Evolutionary conservation across 2,113 vertebrate genomes (phyloP).

Genomic region (Trichechus manatus): DNA sequence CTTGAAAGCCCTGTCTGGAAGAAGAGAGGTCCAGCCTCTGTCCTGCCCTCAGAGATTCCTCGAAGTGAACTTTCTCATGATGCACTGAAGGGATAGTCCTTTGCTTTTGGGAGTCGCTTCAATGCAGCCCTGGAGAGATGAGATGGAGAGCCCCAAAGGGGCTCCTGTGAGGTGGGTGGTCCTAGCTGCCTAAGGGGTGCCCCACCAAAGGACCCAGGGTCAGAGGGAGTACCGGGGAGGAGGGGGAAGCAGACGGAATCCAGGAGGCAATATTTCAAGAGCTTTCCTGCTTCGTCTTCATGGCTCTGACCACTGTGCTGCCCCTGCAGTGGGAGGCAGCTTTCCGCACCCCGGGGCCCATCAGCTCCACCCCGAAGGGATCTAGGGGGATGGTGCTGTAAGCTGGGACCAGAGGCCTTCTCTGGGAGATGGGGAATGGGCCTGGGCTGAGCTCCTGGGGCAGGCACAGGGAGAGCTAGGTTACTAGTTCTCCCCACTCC

Average conservation of each 20-base stretch:
- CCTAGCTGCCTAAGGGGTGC: background rate
- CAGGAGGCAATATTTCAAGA: background rate
- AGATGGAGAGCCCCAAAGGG: background rate
- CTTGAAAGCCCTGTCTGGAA: background rate
- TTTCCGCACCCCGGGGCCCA: too few relatives aligned
- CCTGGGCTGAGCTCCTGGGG: background rate
- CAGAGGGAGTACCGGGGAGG: background rate
- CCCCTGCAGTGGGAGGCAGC: background rate
- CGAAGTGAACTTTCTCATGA: slow-evolving; percentile 79
- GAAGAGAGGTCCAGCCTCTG: slow-evolving; percentile 72
- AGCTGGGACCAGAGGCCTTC: background rate
- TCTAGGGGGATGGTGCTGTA: background rate
- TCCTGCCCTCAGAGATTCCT: slow-evolving; percentile 62
- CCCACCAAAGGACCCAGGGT: background rate
- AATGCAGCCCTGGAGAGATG: background rate
- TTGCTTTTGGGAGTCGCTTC: slow-evolving; percentile 85
- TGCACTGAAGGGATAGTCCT: slow-evolving; percentile 84
- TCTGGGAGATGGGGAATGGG: background rate
- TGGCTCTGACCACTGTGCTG: background rate
- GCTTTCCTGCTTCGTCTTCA: background rate
- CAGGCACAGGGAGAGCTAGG: background rate
- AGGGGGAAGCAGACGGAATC: background rate
- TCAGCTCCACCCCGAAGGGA: background rate
- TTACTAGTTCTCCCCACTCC: background rate
- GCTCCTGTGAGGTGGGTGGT: background rate